Conservation (phyloP, 2,797 vertebrate genomes). For the Neosilurus hyrtlii region DNA sequence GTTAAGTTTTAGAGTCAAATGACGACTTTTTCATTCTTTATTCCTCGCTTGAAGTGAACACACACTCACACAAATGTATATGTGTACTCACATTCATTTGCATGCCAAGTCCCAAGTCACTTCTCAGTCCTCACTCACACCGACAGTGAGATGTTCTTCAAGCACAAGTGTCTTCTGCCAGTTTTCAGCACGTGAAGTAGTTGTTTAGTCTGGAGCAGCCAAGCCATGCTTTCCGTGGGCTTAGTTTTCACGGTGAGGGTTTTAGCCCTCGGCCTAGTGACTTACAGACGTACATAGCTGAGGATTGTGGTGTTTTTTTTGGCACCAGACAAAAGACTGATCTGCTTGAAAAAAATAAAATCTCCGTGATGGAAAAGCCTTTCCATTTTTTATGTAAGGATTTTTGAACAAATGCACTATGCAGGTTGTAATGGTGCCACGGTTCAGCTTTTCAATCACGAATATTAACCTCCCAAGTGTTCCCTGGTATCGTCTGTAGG, state of each 20-base stretch:
- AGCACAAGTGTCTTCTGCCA: conserved; percentile 28
- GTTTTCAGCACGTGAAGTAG: conserved; percentile 41
- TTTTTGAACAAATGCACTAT: conserved; percentile 40
- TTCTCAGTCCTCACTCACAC: conserved; percentile 39
- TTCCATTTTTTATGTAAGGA: conserved; percentile 32
- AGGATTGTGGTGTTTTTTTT: conserved; percentile 71
- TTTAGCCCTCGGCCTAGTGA: conserved; percentile 63
- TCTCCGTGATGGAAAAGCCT: conserved; percentile 61
- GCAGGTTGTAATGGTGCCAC: conserved; percentile 38
- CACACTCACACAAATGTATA: neutral
- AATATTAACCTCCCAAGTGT: conserved; percentile 13
- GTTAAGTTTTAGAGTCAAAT: conserved; percentile 32
- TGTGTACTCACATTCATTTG: conserved; percentile 29
- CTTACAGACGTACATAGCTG: conserved; percentile 63
- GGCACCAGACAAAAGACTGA: conserved; percentile 72
- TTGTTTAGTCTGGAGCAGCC: conserved; percentile 45
- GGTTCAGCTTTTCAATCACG: conserved; percentile 41
- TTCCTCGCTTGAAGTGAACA: neutral
- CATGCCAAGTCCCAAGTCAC: conserved; percentile 37
- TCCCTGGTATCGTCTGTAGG: conserved; percentile 38
- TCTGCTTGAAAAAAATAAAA: conserved; percentile 65
- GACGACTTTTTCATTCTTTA: conserved; percentile 24
- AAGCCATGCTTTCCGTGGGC: conserved; percentile 32
- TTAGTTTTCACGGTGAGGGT: conserved; percentile 29
- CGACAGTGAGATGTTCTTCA: conserved; percentile 38